These are phyloP conservation scores for Phaenicophaeus curvirostris DNA, from an alignment of 2,797 vertebrate genomes.

Conservation along the genomic window DNA sequence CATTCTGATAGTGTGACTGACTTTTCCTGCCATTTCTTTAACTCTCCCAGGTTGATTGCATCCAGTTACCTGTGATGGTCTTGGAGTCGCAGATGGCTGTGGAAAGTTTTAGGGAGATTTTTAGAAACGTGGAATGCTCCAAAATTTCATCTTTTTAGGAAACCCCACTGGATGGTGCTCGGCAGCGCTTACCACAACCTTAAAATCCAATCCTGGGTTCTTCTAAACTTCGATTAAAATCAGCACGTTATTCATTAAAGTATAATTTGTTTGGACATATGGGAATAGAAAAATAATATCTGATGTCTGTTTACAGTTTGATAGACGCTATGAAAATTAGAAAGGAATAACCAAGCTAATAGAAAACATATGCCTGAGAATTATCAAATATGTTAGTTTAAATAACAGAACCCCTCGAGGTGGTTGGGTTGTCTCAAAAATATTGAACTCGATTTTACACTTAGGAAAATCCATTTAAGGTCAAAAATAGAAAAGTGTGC, in stretches of 20 bases:
- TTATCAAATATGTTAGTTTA: constrained; percentile 4
- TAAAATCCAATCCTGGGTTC: not conserved
- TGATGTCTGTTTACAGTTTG: not conserved
- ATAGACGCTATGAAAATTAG: constrained; percentile 6
- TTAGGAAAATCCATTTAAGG: not conserved
- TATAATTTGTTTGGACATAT: not conserved
- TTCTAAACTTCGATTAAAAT: not conserved
- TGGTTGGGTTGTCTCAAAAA: not conserved
- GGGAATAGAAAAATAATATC: not conserved
- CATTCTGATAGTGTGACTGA: not conserved
- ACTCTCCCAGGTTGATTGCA: not conserved
- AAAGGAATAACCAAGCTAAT: not conserved
- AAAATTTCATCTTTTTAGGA: not conserved
- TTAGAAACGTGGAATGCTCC: not conserved
- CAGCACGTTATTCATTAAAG: rapidly evolving
- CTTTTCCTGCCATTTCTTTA: not conserved
- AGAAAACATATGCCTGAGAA: not conserved
- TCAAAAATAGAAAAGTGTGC: not conserved
- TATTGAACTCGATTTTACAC: not conserved
- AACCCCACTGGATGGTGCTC: not conserved
- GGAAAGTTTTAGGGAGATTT: not conserved
- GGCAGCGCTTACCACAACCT: not conserved
- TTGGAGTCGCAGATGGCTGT: not conserved
- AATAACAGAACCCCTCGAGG: not conserved
- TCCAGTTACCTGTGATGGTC: not conserved